Percentiles rank a stretch among this genome's conserved stretches.
phyloP scores from a whole-genome alignment of 2,888 invertebrate genomes.

The Molanna angustata region DNA sequence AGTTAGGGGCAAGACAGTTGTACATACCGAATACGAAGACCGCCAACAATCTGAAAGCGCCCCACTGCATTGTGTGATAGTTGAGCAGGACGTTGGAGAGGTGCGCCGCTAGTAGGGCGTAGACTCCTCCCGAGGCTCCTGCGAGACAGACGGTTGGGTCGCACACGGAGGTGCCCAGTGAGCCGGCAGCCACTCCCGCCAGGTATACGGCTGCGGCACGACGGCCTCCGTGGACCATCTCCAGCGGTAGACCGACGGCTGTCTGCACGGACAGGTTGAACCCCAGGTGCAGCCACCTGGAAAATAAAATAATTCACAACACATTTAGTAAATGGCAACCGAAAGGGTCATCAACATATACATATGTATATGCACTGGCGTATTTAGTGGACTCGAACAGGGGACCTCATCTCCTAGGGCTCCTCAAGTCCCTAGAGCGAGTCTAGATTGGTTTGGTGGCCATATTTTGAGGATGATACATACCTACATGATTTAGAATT shows the following conservation, averaged over 20 bases:
- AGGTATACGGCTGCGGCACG: conserved; percentile 87
- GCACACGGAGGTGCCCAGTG: conserved; percentile 84
- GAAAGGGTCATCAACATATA: too few relatives aligned
- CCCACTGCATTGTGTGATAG: conserved; percentile 94
- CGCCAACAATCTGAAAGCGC: conserved; percentile 82
- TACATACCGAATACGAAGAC: conserved; percentile 85
- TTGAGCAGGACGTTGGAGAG: conserved; percentile 93
- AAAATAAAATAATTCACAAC: conserved; percentile 38
- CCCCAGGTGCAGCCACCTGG: conserved; percentile 86
- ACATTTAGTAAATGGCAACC: too few relatives aligned
- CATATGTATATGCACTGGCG: too few relatives aligned
- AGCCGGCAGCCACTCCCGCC: conserved; percentile 88
- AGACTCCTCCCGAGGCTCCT: conserved; percentile 96
- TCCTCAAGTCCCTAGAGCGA: too few relatives aligned
- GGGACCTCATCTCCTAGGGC: too few relatives aligned
- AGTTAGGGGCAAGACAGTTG: not conserved
- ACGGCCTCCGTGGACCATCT: conserved; percentile 93
- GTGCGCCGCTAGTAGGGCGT: conserved; percentile 93
- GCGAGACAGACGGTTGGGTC: conserved; percentile 93
- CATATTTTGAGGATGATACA: too few relatives aligned
- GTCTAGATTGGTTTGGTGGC: too few relatives aligned
- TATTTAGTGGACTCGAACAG: too few relatives aligned
- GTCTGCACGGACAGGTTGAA: conserved; percentile 94
- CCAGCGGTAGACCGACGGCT: conserved; percentile 88
- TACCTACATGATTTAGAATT: too few relatives aligned